Conservation (phyloP, 2,113 vertebrate genomes). For the Scomber japonicus region DNA sequence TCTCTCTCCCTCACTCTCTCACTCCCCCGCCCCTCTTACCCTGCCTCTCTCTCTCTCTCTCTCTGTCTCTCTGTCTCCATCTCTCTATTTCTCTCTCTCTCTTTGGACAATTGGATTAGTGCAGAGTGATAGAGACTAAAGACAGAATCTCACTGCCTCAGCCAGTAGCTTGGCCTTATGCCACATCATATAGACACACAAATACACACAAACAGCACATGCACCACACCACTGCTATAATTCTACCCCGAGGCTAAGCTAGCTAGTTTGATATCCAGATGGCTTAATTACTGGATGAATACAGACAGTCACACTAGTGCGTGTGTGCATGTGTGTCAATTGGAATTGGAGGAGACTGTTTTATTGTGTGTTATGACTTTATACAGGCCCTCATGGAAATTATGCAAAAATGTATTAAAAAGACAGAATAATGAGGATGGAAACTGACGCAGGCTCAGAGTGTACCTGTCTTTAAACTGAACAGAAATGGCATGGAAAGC, state of each 20-base stretch:
- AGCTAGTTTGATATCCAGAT: constrained; percentile 74
- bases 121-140: constrained; percentile 75
- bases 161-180: constrained; percentile 63
- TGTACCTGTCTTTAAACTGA: constrained; percentile 2
- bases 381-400: background rate
- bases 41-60: background rate
- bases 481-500: constrained; percentile 4
- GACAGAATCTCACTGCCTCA: constrained; percentile 71
- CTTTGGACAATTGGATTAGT: constrained; percentile 78
- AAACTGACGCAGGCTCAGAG: constrained; percentile 14
- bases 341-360: constrained; percentile 11
- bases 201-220: constrained; percentile 1
- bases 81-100: constrained; percentile 1
- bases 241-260: constrained; percentile 60
- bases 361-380: constrained; percentile 22
- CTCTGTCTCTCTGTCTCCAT: background rate
- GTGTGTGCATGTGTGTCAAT: constrained; percentile 14
- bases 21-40: background rate
- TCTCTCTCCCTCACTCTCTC: background rate
- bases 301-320: constrained; percentile 41
- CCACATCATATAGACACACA: constrained; percentile 64
- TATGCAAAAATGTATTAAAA: constrained; percentile 25
- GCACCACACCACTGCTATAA: constrained; percentile 40
- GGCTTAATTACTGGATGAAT: constrained; percentile 71
- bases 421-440: constrained; percentile 18